These are phyloP conservation scores for Mesoclemmys tuberculata DNA, from an alignment of 2,113 vertebrate genomes.

Conservation along the genomic window DNA sequence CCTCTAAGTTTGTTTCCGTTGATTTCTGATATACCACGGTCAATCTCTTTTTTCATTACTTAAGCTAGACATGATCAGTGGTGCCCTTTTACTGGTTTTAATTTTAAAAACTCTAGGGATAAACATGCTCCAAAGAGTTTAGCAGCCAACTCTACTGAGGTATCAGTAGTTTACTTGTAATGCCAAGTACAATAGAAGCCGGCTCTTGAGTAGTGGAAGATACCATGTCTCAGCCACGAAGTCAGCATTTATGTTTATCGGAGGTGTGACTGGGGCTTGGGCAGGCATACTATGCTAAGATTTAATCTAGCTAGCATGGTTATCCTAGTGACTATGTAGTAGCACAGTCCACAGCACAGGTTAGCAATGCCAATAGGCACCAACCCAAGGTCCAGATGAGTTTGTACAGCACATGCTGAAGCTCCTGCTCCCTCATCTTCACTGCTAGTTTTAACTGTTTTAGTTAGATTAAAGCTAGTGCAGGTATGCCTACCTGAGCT, in stretches of 20 bases:
- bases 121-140: neutral
- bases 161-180: neutral
- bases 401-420: neutral
- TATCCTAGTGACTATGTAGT: neutral
- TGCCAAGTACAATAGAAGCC: neutral
- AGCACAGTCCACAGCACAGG: neutral
- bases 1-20: neutral
- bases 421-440: neutral
- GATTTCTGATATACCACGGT: neutral
- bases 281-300: too few species aligned
- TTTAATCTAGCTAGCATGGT: neutral
- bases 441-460: neutral
- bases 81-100: neutral
- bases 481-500: neutral
- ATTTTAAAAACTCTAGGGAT: neutral
- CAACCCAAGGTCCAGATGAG: neutral
- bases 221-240: neutral
- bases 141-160: neutral
- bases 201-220: too few species aligned
- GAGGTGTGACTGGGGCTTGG: neutral
- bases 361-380: neutral
- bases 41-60: neutral
- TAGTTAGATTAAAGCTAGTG: neutral
- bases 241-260: neutral
- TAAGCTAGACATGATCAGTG: neutral